A percentile compares a stretch with the other conserved stretches of the same genome.
Conservation (phyloP, 1,140 invertebrate species). For the Drosophila melanica region DNA sequence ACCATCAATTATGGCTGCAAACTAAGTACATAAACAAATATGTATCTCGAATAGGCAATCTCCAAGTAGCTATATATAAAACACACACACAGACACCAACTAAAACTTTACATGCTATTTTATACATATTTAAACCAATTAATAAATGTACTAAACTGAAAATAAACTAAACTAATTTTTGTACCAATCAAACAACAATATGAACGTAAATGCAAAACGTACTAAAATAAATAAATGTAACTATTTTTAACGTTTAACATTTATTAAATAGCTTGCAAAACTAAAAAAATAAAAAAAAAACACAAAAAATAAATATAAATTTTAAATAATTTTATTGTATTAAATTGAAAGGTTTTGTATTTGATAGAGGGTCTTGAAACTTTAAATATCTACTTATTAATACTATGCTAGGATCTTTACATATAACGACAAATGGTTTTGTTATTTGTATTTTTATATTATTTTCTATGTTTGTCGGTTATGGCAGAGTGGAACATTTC, state of each 20-base stretch:
- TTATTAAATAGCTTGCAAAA: slow-evolving; percentile 45
- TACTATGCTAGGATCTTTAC: too few relatives aligned
- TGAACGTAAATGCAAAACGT: slow-evolving; percentile 29
- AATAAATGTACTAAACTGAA: slow-evolving; percentile 34
- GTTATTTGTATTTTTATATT: not conserved
- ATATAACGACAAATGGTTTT: too few relatives aligned
- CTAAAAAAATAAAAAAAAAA: slow-evolving; percentile 44
- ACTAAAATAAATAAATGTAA: slow-evolving; percentile 44
- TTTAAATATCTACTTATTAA: too few relatives aligned
- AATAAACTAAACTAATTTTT: slow-evolving; percentile 62
- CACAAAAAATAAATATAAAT: slow-evolving; percentile 44
- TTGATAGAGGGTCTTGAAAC: too few relatives aligned
- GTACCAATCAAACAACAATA: slow-evolving; percentile 62
- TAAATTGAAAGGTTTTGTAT: slow-evolving; percentile 7
- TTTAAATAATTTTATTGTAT: slow-evolving; percentile 44
- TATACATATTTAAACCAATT: slow-evolving; percentile 45
- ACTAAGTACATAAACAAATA: slow-evolving; percentile 20
- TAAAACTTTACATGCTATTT: slow-evolving; percentile 60
- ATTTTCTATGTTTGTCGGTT: not conserved
- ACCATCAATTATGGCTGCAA: slow-evolving; percentile 24
- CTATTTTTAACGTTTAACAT: slow-evolving; percentile 60
- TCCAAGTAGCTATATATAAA: slow-evolving; percentile 53
- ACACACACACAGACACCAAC: slow-evolving; percentile 50
- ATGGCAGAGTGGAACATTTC: too few relatives aligned
- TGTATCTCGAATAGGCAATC: slow-evolving; percentile 71